These are phyloP conservation scores for Rosalia funebris DNA, from an alignment of 2,888 invertebrate genomes.

Conservation along the genomic window DNA sequence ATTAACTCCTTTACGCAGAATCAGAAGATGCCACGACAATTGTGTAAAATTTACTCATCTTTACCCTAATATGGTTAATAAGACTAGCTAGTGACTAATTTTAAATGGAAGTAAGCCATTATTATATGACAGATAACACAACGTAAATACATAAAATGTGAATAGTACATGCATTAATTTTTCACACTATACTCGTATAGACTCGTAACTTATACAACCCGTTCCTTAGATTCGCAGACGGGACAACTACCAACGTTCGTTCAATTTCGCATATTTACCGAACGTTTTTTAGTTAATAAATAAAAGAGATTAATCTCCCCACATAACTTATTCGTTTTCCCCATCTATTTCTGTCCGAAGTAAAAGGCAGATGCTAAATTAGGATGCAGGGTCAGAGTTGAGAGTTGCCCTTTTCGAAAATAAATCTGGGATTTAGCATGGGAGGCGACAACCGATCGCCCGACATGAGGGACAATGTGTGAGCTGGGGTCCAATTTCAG, in stretches of 20 bases:
- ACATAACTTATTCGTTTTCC: conserved; percentile 37
- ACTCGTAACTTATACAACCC: too few relatives aligned
- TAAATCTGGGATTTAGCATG: conserved; percentile 61
- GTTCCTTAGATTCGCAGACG: too few relatives aligned
- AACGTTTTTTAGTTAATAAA: conserved; percentile 26
- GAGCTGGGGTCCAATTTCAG: background rate
- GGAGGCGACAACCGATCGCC: conserved; percentile 61
- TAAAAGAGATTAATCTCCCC: conserved; percentile 36
- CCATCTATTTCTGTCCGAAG: conserved; percentile 53
- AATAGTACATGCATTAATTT: too few relatives aligned
- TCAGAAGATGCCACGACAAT: too few relatives aligned
- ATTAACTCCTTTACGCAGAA: too few relatives aligned
- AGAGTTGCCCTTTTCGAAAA: conserved; percentile 46
- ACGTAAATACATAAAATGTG: too few relatives aligned
- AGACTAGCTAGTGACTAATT: too few relatives aligned
- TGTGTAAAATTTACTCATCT: too few relatives aligned
- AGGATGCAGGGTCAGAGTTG: conserved; percentile 58
- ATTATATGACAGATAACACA: too few relatives aligned
- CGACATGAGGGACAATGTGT: conserved; percentile 38
- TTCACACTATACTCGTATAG: too few relatives aligned
- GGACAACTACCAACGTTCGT: background rate
- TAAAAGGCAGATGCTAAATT: conserved; percentile 55
- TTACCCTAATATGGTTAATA: too few relatives aligned
- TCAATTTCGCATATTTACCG: background rate
- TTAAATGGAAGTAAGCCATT: too few relatives aligned